phyloP scores from a whole-genome alignment of 2,113 vertebrate species.

The Merops nubicus region DNA sequence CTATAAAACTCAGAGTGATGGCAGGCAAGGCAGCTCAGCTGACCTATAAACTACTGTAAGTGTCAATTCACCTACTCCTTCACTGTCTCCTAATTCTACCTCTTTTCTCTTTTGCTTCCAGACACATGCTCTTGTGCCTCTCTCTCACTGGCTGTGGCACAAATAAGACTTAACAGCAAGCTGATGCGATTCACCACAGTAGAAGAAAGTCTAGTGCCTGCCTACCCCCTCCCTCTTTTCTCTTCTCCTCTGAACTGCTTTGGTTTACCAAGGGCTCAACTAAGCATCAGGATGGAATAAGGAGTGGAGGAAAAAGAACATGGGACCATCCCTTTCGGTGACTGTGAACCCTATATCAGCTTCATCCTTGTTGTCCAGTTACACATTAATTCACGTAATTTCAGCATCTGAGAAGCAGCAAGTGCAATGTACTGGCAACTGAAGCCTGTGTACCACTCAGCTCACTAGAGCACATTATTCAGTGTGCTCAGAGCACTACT shows the following conservation, averaged over 20 bases:
- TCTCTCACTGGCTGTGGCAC: background rate
- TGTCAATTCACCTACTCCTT: background rate
- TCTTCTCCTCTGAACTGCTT: background rate
- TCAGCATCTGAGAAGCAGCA: background rate
- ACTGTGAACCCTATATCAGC: background rate
- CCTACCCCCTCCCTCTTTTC: background rate
- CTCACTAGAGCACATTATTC: background rate
- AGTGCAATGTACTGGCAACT: background rate
- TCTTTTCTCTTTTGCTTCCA: background rate
- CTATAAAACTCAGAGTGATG: background rate
- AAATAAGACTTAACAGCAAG: background rate
- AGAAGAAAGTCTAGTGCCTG: background rate
- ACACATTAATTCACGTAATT: background rate
- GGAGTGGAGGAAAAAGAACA: background rate
- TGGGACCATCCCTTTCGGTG: background rate
- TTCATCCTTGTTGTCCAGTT: background rate
- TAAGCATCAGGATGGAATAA: background rate
- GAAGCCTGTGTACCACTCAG: rapidly evolving
- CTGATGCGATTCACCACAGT: background rate
- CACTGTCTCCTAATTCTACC: background rate
- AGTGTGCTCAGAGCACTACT: background rate
- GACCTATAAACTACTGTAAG: background rate
- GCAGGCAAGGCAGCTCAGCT: background rate
- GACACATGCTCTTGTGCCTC: background rate
- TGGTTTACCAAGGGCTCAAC: background rate